Evolutionary conservation across 2,113 vertebrate genomes (phyloP).

Genomic region (Corythornis vintsioides): DNA sequence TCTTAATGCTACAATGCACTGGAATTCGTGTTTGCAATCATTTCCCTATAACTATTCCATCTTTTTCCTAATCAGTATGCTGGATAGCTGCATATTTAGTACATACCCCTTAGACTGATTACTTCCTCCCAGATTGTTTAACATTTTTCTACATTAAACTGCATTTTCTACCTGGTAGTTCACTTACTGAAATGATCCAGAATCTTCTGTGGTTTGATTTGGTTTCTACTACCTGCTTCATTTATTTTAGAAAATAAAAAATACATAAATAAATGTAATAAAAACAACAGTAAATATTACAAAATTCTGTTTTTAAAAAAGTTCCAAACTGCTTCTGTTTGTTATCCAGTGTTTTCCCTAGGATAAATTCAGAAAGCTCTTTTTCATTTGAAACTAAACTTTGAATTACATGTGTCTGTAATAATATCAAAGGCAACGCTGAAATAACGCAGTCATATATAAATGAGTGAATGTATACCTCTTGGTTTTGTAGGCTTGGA

Average conservation of each 20-base stretch:
- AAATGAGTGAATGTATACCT: constrained; percentile 52
- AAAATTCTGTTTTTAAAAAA: neutral
- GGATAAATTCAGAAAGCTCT: neutral
- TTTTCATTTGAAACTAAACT: constrained; percentile 38
- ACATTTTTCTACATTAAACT: constrained; percentile 57
- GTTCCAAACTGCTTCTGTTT: neutral
- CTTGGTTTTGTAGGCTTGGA: constrained; percentile 40
- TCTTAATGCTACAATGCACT: neutral
- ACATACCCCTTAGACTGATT: constrained; percentile 27
- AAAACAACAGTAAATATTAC: neutral
- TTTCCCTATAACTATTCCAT: constrained; percentile 20
- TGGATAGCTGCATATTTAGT: constrained; percentile 38
- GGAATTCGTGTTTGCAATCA: constrained; percentile 21
- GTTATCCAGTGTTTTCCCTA: neutral
- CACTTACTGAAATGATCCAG: neutral
- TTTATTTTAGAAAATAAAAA: neutral
- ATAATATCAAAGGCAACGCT: constrained; percentile 34
- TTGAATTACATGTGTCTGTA: constrained; percentile 23
- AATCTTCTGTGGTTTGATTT: neutral
- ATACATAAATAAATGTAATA: neutral
- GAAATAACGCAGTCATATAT: constrained; percentile 56
- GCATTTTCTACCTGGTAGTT: constrained; percentile 24
- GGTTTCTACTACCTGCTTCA: neutral
- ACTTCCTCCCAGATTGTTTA: constrained; percentile 41
- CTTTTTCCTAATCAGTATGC: constrained; percentile 50